Evolutionary conservation across 2,113 vertebrate species (phyloP), one percentile per base, ranked within the genome.

Genomic region (Sinocyclocheilus grahami): DNA sequence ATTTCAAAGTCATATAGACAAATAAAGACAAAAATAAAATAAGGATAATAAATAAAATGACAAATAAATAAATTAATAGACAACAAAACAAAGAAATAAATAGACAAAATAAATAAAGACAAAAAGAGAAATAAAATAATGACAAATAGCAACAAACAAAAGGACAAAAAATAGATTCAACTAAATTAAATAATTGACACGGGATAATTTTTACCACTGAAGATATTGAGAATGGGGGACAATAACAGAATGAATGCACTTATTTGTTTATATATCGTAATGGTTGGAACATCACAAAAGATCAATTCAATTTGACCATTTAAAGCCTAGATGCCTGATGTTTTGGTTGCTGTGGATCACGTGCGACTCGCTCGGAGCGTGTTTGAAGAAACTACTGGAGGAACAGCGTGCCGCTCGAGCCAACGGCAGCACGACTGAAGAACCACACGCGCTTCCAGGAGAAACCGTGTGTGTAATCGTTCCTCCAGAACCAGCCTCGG

Each of bases 401-500:
- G 16, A 24, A 71, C 55, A 69, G 48, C n/a, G 69, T 85, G 69
- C 77, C 87, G 76, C 78, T 69, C n/a, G 1, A 46, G 58, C 83
- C 69, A 60, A 81, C 53, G 58, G 58, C 51, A 85, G 82, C 86
- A 46, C 58, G 77, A 27, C 77, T 63, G 42, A 7, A 71, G 72
- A 82, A 88, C 72, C 78, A 24, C 83, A 88, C 60, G 7, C 11
- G 27, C 11, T 53, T 85, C 24, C 42, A 69, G 71, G 58, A 51
- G 72, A 72, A 83, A 78, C 46, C 67, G 48, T 67, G 78, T 58
- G 85, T 53, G 39, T 88, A 82, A 85, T 88, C 87, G 58, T n/a
- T 82, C 83, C 62, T 71, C 62, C 51, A 78, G 60, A 74, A 53
- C 37, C 78, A 82, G 76, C 30, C 55, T 62, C 53, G 33, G 58